These are phyloP conservation scores for Parasteatoda tepidariorum DNA, from an alignment of 1,140 invertebrate species.

Conservation along the genomic window DNA sequence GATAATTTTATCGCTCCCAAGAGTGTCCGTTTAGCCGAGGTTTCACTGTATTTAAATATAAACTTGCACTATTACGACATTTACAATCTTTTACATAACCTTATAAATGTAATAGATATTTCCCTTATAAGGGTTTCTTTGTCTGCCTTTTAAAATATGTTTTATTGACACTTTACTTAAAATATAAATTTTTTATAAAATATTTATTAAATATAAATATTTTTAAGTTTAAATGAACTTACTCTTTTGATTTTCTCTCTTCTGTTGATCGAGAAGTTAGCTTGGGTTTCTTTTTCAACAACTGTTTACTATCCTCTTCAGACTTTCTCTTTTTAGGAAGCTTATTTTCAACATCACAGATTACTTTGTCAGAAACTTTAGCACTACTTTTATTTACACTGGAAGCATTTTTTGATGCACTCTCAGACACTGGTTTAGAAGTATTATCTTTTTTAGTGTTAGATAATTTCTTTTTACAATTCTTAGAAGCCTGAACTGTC, in stretches of 20 bases:
- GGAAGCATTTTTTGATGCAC: conserved; percentile 1
- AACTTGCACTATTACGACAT: too few species aligned
- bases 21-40: too few species aligned
- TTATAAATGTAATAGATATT: too few species aligned
- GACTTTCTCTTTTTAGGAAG: conserved; percentile 46
- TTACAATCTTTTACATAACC: too few species aligned
- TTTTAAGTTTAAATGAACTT: conserved; percentile 22
- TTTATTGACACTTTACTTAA: not conserved
- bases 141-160: not conserved
- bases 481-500: not conserved
- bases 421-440: conserved; percentile 11
- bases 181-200: not conserved
- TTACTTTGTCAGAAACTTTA: conserved; percentile 23
- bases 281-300: conserved; percentile 17
- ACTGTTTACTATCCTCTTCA: conserved; percentile 5
- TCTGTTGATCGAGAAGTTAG: conserved; percentile 2
- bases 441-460: not conserved
- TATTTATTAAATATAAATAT: not conserved
- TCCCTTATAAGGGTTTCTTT: too few species aligned
- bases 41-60: too few species aligned
- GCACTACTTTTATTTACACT: conserved; percentile 37
- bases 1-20: too few species aligned
- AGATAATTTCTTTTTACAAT: conserved; percentile 25
- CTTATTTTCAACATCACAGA: conserved; percentile 23
- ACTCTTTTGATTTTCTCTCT: conserved; percentile 48